Evolutionary conservation across 2,888 invertebrate genomes (phyloP).

Genomic region (Hydropsyche betteni): DNA sequence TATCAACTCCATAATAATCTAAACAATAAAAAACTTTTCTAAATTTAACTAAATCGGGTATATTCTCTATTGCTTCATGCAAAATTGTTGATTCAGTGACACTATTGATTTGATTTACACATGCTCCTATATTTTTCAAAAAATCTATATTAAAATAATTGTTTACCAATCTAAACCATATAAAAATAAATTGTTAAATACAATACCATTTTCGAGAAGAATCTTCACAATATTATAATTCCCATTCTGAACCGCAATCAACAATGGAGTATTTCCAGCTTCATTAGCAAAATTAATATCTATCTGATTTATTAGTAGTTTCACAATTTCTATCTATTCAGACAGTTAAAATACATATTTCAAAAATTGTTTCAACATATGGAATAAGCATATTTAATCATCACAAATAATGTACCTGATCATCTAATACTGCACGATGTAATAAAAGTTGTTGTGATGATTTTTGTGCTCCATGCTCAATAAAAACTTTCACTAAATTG

Average conservation of each 20-base stretch:
- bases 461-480: background rate
- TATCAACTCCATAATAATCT: background rate
- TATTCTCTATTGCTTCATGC: background rate
- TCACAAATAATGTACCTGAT: background rate
- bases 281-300: constrained; percentile 9
- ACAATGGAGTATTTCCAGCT: constrained; percentile 12
- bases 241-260: background rate
- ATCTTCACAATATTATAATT: background rate
- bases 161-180: background rate
- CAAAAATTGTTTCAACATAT: background rate
- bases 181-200: background rate
- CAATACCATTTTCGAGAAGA: background rate
- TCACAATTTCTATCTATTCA: background rate
- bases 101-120: background rate
- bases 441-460: background rate
- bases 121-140: background rate
- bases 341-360: background rate
- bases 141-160: background rate
- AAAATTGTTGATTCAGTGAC: background rate
- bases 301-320: background rate
- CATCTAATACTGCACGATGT: background rate
- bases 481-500: background rate
- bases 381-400: background rate
- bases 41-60: background rate
- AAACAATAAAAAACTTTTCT: background rate